Evolutionary conservation across 2,797 vertebrate genomes (phyloP), one percentile per base, ranked within the genome.

Genomic region (Microhierax caerulescens): DNA sequence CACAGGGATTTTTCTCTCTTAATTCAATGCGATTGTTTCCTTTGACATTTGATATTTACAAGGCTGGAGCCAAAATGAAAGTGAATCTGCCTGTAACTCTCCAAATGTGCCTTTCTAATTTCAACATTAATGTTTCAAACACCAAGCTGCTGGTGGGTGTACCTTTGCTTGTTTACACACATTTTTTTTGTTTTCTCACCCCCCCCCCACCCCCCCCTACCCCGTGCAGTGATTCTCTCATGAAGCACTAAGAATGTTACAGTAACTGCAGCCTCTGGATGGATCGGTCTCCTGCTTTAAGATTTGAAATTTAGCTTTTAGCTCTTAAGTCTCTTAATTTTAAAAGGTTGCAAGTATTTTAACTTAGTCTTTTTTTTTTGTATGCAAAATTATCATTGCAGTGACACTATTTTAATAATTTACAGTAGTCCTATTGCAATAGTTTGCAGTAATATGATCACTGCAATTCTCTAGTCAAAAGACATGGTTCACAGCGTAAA

Each of bases 71-170:
- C 78, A 92, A 97, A 94, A 53, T 43, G 90, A 94, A 97, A 97
- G 92, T 13, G 27, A 85, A 94, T 94, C 75, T 95, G 75, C 68
- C 72, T 20, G 5, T 87, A 95, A 82, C 81, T 89, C 77, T 93
- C 77, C 6, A 90, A 86, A 90, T 51, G 67, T 68, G 85, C 72
- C 64, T 94, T 95, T 87, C 90, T 91, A 61, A 86, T 96, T 95
- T 97, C 85, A 79, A 22, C 91, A 81, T 88, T 73, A 72, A 68
- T 84, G 93, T 93, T 94, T 94, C 90, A 90, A 88, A 96, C 73
- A 67, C 37, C 51, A 85, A 70, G 90, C 50, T 88, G 80, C 74
- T 94, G 50, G 79, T 88, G 89, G 59, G 69, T 91, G 41, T 95
- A 51, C 2, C 5, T 79, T 63, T 77, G 22, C 72, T 80, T 94